Evolutionary conservation across 2,888 invertebrate genomes (phyloP), one percentile per base, ranked within the genome.

Genomic region (Nasonia oneida): DNA sequence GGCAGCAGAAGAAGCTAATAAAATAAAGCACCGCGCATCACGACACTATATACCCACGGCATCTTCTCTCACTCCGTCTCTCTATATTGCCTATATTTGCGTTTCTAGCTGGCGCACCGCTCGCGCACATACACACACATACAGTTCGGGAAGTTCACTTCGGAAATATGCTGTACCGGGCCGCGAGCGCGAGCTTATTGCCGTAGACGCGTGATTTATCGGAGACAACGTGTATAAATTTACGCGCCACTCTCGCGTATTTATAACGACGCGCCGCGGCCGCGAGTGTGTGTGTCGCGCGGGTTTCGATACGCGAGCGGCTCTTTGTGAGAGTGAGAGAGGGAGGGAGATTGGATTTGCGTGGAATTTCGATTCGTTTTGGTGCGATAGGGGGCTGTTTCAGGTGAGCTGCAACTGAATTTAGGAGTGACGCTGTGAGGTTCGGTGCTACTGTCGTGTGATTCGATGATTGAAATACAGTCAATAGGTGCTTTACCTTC

Each of bases 1-100:
- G 92, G 90, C 92, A 92, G 91, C 92, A 92, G 91, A 90, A 90
- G 86, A 89, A 88, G 87, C 89, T 89, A 90, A 90, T 90, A 90
- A 90, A 90, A 91, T 90, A 87, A 89, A 90, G 87, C 88, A 88
- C 79, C 81, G 42, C 8, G 42, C n/a, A 47, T 73, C 73, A 73
- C 78, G 82, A 86, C 50, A 23, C 23, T 29, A 29, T 29, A 29
- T 23, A 73, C n/a, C 23, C 1, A 42, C 23, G 73, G 73, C 73
- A 23, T 39, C 73, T 67, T 33, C 15, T 47, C 53, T 4, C 33
- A 37, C 37, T 37, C 37, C 4, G 37, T 67, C 33, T 47, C 53
- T 5, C 18, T 87, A 86, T 89, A 89, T 84, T 88, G 83, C 42
- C 86, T 89, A 87, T 88, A 89, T 88, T 88, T 88, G 88, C 89